These are phyloP conservation scores for Prionailurus viverrinus DNA, from an alignment of 2,113 vertebrate species.

Conservation along the genomic window DNA sequence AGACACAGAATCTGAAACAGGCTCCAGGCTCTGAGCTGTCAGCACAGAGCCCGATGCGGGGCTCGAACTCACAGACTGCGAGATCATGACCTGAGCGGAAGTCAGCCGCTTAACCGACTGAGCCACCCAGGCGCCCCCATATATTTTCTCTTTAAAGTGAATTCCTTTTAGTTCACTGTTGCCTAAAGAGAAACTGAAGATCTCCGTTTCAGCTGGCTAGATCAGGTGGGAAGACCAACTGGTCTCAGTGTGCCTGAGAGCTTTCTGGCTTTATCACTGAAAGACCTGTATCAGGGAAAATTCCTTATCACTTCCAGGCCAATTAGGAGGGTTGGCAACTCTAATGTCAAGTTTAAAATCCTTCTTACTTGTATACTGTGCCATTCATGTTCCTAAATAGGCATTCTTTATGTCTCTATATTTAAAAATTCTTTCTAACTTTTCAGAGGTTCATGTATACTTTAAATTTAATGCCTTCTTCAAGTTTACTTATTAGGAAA, in stretches of 20 bases:
- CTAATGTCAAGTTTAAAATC: background rate
- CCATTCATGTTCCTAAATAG: background rate
- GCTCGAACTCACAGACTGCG: no score
- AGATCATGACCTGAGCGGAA: no score
- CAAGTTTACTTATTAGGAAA: background rate
- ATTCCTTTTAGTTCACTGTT: conserved; percentile 3
- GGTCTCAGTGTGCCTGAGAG: background rate
- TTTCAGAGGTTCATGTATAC: conserved; percentile 9
- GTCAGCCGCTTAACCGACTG: no score
- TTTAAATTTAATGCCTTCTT: background rate
- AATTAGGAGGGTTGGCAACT: background rate
- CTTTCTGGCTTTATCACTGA: background rate
- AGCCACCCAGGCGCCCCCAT: background rate
- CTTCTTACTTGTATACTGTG: background rate
- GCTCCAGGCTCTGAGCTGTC: no score
- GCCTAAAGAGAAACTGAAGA: background rate
- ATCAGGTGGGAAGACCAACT: background rate
- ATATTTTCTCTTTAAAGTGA: background rate
- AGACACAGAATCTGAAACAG: no score
- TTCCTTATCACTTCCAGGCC: background rate
- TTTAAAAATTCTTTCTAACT: background rate
- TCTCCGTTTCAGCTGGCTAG: background rate
- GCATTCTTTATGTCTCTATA: background rate
- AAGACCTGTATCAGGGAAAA: background rate
- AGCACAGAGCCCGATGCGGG: no score